Evolutionary conservation across 2,797 vertebrate species (phyloP), one percentile per base, ranked within the genome.

Genomic region (Lutjanus argentimaculatus): DNA sequence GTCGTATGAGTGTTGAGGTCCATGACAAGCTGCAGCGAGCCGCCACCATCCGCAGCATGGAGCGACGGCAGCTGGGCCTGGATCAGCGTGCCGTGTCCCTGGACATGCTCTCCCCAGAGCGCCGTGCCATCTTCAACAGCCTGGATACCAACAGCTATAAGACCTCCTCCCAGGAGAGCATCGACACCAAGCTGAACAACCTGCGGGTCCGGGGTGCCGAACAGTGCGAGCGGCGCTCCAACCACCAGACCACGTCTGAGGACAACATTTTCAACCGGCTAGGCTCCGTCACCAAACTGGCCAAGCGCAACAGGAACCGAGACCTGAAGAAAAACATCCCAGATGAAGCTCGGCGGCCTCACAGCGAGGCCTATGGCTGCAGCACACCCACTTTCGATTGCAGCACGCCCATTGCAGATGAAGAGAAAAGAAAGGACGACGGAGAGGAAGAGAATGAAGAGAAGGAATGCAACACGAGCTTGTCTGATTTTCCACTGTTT

Each of bases 231-330:
- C 96, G 92, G 10, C 71, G 62, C 14, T 79, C 90, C 7, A 79
- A 84, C 80, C 87, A 94, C 70, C 96, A 98, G 0, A 97, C 92
- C 21, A 96, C 96, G 0, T 98, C 98, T 0, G 98, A 99, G 89
- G 98, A 99, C 86, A 98, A 99, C 89, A 97, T 99, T 86, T 96
- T 98, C 80, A 99, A 99, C 89, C 97, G 97, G 67, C 94, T 99
- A 12, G 96, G 98, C 55, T 99, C 98, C 0, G 96, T 97, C 15
- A 96, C 97, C 77, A 97, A 90, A 80, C 89, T 97, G 86, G 86
- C 94, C 52, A 97, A 96, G 79, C 97, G 98, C 84, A 96, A 93
- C 93, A 96, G 97, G 94, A 98, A 96, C 90, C 96, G 96, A 65
- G 98, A 98, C 51, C 89, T 97, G 82, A 98, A 96, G 92, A 99